Conservation (phyloP, 2,113 vertebrate genomes). For the Microtus richardsoni region DNA sequence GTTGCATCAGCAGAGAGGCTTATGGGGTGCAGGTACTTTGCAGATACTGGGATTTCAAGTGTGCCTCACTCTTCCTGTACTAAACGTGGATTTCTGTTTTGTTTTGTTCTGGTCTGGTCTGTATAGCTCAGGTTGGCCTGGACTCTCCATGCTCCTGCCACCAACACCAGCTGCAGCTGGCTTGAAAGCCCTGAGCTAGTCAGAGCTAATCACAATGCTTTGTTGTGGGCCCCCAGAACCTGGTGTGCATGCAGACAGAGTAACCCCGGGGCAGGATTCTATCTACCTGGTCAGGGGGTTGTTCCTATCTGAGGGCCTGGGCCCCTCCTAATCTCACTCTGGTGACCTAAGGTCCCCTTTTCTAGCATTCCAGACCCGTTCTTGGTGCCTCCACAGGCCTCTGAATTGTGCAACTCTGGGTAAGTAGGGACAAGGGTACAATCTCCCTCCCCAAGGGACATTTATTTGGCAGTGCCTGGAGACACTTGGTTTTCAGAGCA, state of each 20-base stretch:
- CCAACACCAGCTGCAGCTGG: neutral
- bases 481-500: neutral
- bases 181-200: neutral
- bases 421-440: too few relatives aligned
- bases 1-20: too few relatives aligned
- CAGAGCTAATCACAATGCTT: neutral
- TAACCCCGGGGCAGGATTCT: too few relatives aligned
- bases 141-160: neutral
- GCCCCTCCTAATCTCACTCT: neutral
- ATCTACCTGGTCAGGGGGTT: too few relatives aligned
- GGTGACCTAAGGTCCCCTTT: neutral
- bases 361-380: neutral
- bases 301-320: neutral
- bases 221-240: neutral
- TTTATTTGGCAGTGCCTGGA: neutral
- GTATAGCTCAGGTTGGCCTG: neutral
- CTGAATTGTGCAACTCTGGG: neutral
- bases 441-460: neutral
- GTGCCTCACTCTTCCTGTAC: neutral
- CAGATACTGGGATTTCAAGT: neutral
- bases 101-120: neutral
- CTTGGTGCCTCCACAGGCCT: neutral
- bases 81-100: neutral
- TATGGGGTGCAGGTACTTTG: too few relatives aligned
- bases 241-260: neutral